phyloP scores from a whole-genome alignment of 2,113 vertebrate species.

The Oplegnathus fasciatus region DNA sequence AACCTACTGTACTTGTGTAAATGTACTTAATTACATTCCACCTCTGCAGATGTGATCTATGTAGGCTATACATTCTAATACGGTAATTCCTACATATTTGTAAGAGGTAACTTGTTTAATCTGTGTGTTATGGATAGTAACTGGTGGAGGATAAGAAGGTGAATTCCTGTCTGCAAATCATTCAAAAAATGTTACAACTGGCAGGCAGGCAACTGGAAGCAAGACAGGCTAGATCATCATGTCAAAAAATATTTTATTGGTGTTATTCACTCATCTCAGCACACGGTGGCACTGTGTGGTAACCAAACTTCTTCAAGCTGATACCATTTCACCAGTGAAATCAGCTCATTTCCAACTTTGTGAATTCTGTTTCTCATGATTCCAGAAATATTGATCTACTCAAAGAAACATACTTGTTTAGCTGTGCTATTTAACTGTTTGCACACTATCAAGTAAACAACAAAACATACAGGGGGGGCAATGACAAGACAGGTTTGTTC shows the following conservation, averaged over 20 bases:
- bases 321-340: not conserved
- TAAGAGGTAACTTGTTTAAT: not conserved
- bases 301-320: not conserved
- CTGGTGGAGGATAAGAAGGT: not conserved
- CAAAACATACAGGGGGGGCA: not conserved
- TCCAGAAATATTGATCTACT: not conserved
- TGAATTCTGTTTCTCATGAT: not conserved
- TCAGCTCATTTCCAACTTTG: not conserved
- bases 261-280: conserved; percentile 32
- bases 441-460: not conserved
- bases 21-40: too few relatives aligned
- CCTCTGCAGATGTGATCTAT: not conserved
- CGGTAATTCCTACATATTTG: not conserved
- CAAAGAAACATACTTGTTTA: not conserved
- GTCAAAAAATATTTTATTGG: not conserved
- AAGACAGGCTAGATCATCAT: not conserved
- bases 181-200: not conserved
- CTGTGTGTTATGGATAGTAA: not conserved
- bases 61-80: not conserved
- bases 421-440: too few relatives aligned
- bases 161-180: not conserved
- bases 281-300: conserved; percentile 19
- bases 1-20: too few relatives aligned
- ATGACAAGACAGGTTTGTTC: not conserved
- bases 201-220: too few relatives aligned